Evolutionary conservation across 2,797 vertebrate genomes (phyloP), one percentile per base, ranked within the genome.

Genomic region (Gallirallus australis): DNA sequence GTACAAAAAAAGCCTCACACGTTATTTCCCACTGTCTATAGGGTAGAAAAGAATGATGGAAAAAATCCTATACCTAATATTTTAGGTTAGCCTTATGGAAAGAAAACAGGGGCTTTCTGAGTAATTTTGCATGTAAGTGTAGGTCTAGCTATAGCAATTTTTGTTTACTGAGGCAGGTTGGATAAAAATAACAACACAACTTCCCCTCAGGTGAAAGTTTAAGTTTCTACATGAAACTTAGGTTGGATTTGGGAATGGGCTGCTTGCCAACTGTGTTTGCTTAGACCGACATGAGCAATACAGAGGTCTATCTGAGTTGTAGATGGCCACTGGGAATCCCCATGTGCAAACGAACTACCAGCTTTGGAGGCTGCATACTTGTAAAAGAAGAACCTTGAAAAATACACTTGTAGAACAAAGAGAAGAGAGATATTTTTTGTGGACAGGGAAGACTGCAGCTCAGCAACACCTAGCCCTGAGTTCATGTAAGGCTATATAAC

Each of bases 291-390:
- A n/a, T 6, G 45, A 65, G 56, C 10, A 48, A 21, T 21, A 68
- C 0, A 57, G 6, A 57, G 48, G 23, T 47, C 75, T 61, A 8
- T 52, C 59, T 69, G 42, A 40, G 47, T 53, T 47, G 28, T 13
- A 93, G 83, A 35, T 11, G 4, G 59, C n/a, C 16, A 11, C 30
- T 6, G 39, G 37, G 15, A 88, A 75, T 65, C 20, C 12, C 9
- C 1, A 0, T 0, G 14, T 17, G 61, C 37, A 86, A 48, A 63
- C 9, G 39, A 70, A 31, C 12, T 13, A 45, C 12, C 0, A 0
- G 18, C 18, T 5, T 14, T 27, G 24, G 30, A 75, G 40, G 33
- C 0, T 59, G 42, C 15, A 56, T 11, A 16, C 23, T 77, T 65
- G 10, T n/a, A 57, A 75, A 60, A 53, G 40, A 15, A 54, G 14